Evolutionary conservation across 1,140 invertebrate genomes (phyloP), one percentile per base, ranked within the genome.

Genomic region (Drosophila rufa): DNA sequence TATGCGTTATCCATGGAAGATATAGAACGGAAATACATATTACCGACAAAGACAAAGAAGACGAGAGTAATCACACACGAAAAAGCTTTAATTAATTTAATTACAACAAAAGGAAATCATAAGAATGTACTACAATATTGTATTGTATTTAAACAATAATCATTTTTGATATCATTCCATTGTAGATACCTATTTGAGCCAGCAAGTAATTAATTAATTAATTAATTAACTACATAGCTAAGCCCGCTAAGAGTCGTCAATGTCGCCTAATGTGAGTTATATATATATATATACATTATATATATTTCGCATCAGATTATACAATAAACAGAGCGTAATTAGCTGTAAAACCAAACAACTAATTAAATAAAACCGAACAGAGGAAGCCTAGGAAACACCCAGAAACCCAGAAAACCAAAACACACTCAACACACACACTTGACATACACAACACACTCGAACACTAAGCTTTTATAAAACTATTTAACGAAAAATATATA

Each of bases 31-130:
- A 58, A 27, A 51, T 38, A 55, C 33, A 53, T 59, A 43, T 68
- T 36, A 74, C 61, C 60, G 40, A 75, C 33, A 79, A 50, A 53
- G 19, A 55, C 33, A 79, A 50, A 53, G 14, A 55, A 9, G 51
- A 53, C 36, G 22, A 25, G 73, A 60, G 67, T 47, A 83, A 48
- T 83, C 27, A 82, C 61, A 78, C 55, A 79, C 48, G 64, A 68
- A 56, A 79, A 91, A 91, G 90, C 90, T 91, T 91, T 91, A 91
- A 91, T 83, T 91, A 91, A 91, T 90, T 91, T 92, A 91, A 92
- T 91, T 83, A 91, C 71, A 69, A 77, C 51, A 60, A 62, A 75
- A 53, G 40, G 33, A 67, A 75, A 58, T 11, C 38, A 77, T 47
- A 65, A 38, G 38, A 51, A 56, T 48, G 36, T 73, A 73, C 68